A percentile compares a stretch with the other conserved stretches of the same genome.
These are phyloP conservation scores for Mesodorylaimus sp. DNA, from an alignment of 2,888 invertebrate genomes.

Conservation along the genomic window DNA sequence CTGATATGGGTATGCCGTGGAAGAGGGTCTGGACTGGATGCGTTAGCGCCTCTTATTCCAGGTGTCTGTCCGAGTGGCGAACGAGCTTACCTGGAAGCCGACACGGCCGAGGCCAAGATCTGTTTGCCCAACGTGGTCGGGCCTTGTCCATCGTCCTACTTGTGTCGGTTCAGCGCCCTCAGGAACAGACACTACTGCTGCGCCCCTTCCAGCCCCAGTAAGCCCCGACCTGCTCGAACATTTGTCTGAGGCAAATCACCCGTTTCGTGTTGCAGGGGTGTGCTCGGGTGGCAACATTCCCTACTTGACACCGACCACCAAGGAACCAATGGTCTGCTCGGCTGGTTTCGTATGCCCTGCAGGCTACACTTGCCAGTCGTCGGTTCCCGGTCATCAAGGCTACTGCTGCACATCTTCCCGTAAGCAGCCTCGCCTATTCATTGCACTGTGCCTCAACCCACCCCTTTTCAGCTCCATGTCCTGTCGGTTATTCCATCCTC, in stretches of 20 bases:
- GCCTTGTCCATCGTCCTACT: background rate
- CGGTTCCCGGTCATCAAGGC: background rate
- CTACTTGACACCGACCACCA: background rate
- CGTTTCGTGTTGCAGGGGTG: background rate
- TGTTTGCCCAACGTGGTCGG: conserved; percentile 1
- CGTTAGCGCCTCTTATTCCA: conserved; percentile 8
- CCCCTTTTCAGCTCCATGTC: conserved; percentile 1
- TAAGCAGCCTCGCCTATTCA: background rate
- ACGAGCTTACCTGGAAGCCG: conserved; percentile 5
- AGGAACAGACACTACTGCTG: conserved; percentile 8
- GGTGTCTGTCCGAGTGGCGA: conserved; percentile 13
- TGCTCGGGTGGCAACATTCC: background rate
- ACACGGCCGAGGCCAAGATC: background rate
- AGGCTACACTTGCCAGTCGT: background rate
- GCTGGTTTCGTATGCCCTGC: background rate
- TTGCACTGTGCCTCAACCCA: too few species aligned
- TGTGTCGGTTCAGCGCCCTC: background rate
- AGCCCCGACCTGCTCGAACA: background rate
- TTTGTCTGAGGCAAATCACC: background rate
- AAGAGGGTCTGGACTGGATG: background rate
- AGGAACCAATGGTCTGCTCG: background rate
- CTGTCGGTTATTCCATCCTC: background rate
- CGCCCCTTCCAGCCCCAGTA: background rate
- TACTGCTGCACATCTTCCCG: background rate
- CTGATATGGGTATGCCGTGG: conserved; percentile 16